Evolutionary conservation across 1,140 invertebrate genomes (phyloP), one percentile per base, ranked within the genome.

Genomic region (Drosophila tsacasi): DNA sequence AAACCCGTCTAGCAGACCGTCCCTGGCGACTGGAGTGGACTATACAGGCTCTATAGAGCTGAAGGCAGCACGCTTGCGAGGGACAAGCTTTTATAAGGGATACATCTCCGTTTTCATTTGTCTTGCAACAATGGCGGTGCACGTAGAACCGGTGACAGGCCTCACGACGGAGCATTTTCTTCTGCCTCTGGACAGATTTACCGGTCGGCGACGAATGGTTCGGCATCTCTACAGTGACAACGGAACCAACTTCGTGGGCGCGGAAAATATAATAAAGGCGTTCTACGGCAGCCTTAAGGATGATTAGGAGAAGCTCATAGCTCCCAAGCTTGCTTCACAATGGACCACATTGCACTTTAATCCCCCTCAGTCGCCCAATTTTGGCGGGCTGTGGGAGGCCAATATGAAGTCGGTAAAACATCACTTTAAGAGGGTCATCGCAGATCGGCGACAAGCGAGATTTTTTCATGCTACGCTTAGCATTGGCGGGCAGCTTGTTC

Each of bases 41-140:
- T 32, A 32, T 10, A 32, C 30, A 32, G 30, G 30, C 3, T 7
- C 27, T 30, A 8, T 30, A 1, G 27, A 30, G 8, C 27, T 30
- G 8, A 30, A 30, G 3, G 13, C 12, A 55, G 52, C 10, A 6
- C 12, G 35, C 7, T 57, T 57, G 13, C 39, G 35, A 30, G 49
- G 49, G 12, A 19, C 49, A 5, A 64, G 37, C n/a, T 40, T 25
- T 7, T 54, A 64, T 8, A 64, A 64, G 15, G 49, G 35, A 13
- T 54, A 54, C n/a, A 40, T 52, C 47, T 35, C 49, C 35, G 44
- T 27, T 52, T 64, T 54, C 7, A 64, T 54, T 39, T 54, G 61
- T 32, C 61, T 64, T 5, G 49, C n/a, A 12, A 63, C 37, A 17
- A 64, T 55, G 25, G 62, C 50, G 2, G 19, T 25, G n/a, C 21